Evolutionary conservation across 2,797 vertebrate genomes (phyloP), one percentile per base, ranked within the genome.

Genomic region (Sebastes kiyomatsui): DNA sequence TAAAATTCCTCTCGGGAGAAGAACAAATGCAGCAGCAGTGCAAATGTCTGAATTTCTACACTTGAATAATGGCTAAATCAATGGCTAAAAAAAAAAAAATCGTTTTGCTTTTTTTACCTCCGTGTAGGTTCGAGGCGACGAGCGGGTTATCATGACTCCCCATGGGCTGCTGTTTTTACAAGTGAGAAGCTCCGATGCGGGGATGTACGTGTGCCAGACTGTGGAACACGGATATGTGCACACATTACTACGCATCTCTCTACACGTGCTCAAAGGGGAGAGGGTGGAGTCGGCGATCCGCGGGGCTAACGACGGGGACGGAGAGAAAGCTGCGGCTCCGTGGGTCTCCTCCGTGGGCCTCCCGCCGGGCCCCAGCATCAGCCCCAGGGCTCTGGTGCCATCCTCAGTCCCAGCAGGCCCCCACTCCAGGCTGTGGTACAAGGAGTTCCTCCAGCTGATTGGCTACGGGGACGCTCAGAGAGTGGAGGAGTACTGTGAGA

Each of bases 401-500:
- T 95, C 96, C 8, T 78, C 90, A 0, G 95, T 95, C 38, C 94
- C 96, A 2, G 95, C 96, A 2, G 95, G 94, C 62, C 82, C 95
- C 64, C 92, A 96, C 11, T 97, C 94, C 79, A 94, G 92, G 89
- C 84, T 93, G 66, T 99, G 99, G 98, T 99, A 99, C 90, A 99
- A 99, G 81, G 98, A 99, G 75, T 99, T 99, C 87, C 95, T 99
- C 79, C 98, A 99, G 91, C 91, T 99, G 49, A 98, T 99, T 69
- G 99, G 98, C 72, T 99, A 99, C 5, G 97, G 96, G 83, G 97
- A 99, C 81, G 97, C 99, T 83, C 97, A 98, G 89, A 94, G 95
- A 64, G 97, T 99, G 25, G 99, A 99, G 78, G 97, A 99, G 91
- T 99, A 99, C 91, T 99, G 99, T 59, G 98, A 99, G 93, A 97